Evolutionary conservation across 2,113 vertebrate species (phyloP), one percentile per base, ranked within the genome.

Genomic region (Gobiocypris rarus): DNA sequence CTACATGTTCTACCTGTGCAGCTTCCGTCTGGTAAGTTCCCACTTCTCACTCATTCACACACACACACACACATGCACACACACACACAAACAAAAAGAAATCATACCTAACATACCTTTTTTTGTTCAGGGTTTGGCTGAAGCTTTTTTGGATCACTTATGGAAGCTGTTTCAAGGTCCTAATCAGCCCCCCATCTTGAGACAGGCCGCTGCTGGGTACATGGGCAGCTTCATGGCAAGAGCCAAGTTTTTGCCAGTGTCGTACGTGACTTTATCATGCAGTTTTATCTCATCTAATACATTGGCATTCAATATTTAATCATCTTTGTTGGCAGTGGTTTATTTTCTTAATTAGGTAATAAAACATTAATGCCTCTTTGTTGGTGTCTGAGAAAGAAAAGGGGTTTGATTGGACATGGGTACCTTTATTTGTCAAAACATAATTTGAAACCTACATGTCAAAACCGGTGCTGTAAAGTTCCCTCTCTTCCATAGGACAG

Each of bases 151-250:
- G 91, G 97, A 99, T 77, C 97, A 98, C 91, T 94, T 98, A 81
- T 99, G 98, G 98, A 99, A 95, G 90, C 94, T 96, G 80, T 80
- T 99, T 9, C 96, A 96, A 85, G 96, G 91, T 89, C 97, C 95
- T 1, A 96, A 96, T 87, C 96, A 96, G 85, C 95, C 98, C 9
- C 93, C 95, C 0, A 92, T 99, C 48, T 94, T 98, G 56, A 95
- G 98, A 11, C 98, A 99, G 91, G 93, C 97, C 7, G 95, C 96
- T 15, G 96, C 94, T 1, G 96, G 94, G 70, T 99, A 97, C 6
- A 94, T 99, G 86, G 98, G 98, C 63, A 99, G 98, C 92, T 96
- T 99, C 88, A 94, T 99, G 90, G 96, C 98, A 73, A 95, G 98
- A 84, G 97, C 98, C 89, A 97, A 96, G 86, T 99, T 97, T 92